A percentile compares a stretch with the other conserved stretches of the same genome.
phyloP scores from a whole-genome alignment of 2,888 invertebrate genomes.

The Augochlorella aurata region DNA sequence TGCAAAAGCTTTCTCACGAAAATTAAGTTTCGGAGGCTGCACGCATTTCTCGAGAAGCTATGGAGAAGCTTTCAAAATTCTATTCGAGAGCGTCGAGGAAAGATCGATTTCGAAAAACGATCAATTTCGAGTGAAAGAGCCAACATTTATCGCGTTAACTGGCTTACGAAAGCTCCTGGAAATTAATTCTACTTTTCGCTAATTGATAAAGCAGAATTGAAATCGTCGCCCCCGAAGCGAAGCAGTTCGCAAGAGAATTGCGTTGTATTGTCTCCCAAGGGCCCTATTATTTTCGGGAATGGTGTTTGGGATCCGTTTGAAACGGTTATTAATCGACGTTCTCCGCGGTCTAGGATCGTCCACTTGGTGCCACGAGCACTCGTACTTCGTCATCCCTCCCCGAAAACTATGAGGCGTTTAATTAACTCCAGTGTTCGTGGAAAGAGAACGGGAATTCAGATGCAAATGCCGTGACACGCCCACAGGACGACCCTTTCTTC shows the following conservation, averaged over 20 bases:
- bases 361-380: slow-evolving; percentile 76
- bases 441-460: slow-evolving; percentile 70
- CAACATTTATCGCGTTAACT: too few relatives aligned
- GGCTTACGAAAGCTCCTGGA: too few relatives aligned
- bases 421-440: slow-evolving; percentile 71
- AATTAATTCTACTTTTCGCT: too few relatives aligned
- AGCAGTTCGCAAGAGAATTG: neutral
- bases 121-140: too few relatives aligned
- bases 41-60: too few relatives aligned
- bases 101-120: too few relatives aligned
- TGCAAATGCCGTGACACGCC: slow-evolving; percentile 70
- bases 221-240: neutral
- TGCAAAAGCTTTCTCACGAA: neutral
- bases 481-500: slow-evolving; percentile 63
- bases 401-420: slow-evolving; percentile 76
- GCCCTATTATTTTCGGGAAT: neutral
- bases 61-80: too few relatives aligned
- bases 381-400: slow-evolving; percentile 67
- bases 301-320: slow-evolving; percentile 59
- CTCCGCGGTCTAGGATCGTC: slow-evolving; percentile 66
- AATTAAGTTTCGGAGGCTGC: too few relatives aligned
- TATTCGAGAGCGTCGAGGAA: too few relatives aligned
- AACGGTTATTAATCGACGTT: slow-evolving; percentile 72
- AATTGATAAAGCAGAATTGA: neutral
- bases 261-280: slow-evolving; percentile 1